Evolutionary conservation across 2,888 invertebrate species (phyloP).

Genomic region (Nysson spinosus): DNA sequence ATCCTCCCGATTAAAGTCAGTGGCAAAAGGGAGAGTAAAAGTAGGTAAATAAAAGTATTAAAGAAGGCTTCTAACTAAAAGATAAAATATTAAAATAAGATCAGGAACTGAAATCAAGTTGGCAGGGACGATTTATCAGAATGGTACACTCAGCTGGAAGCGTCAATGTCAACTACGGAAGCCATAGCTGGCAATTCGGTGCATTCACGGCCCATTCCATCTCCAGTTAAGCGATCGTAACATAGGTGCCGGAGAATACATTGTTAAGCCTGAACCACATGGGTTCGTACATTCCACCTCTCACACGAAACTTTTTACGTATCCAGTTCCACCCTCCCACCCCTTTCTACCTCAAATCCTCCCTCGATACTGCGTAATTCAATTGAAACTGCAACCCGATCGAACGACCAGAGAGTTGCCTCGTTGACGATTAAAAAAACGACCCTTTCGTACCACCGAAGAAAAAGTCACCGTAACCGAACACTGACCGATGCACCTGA

Average conservation of each 20-base stretch:
- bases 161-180: neutral
- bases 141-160: neutral
- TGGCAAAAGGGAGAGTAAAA: no score
- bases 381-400: constrained; percentile 46
- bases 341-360: neutral
- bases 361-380: constrained; percentile 42
- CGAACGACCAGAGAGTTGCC: constrained; percentile 34
- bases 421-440: constrained; percentile 37
- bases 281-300: constrained; percentile 28
- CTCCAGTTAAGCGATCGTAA: constrained; percentile 46
- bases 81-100: no score
- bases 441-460: no score
- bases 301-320: constrained; percentile 42
- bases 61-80: no score
- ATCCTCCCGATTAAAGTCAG: no score
- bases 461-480: no score
- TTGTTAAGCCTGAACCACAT: constrained; percentile 35
- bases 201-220: constrained; percentile 44
- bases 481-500: no score
- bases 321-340: no score
- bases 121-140: neutral
- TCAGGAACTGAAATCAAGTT: neutral
- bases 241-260: constrained; percentile 27
- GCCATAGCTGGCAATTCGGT: constrained; percentile 32
- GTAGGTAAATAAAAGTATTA: no score